These are phyloP conservation scores for Cantharis rustica DNA, from an alignment of 2,888 invertebrate species.

Conservation along the genomic window DNA sequence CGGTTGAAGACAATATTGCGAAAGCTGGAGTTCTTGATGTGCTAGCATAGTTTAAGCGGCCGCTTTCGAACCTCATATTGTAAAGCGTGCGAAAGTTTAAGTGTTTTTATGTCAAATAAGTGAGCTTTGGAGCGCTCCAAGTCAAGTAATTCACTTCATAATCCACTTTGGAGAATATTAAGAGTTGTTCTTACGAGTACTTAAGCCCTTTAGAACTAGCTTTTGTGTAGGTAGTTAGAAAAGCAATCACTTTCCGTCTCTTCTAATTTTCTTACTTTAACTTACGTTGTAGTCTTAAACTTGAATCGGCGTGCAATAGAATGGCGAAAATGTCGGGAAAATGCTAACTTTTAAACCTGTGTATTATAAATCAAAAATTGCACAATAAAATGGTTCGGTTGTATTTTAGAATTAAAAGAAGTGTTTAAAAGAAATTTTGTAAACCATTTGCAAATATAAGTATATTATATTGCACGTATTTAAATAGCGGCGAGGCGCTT, in stretches of 20 bases:
- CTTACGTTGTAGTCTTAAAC: background rate
- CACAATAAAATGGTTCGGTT: background rate
- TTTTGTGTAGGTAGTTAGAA: constrained; percentile 1
- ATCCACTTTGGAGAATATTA: constrained; percentile 15
- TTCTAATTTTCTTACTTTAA: background rate
- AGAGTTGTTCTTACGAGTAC: constrained; percentile 12
- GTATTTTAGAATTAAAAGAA: background rate
- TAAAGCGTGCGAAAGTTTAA: constrained; percentile 8
- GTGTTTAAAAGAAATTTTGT: background rate
- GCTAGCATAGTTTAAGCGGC: constrained; percentile 9
- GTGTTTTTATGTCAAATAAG: constrained; percentile 17
- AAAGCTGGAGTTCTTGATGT: constrained; percentile 14
- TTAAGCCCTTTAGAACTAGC: background rate
- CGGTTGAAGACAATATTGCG: constrained; percentile 14
- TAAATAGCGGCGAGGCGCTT: background rate
- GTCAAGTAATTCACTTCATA: constrained; percentile 17
- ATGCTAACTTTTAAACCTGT: background rate
- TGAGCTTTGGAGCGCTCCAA: constrained; percentile 8
- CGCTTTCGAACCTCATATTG: constrained; percentile 10
- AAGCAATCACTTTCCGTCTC: constrained; percentile 3
- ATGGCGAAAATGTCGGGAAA: background rate
- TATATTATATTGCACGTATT: background rate
- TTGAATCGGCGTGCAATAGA: background rate
- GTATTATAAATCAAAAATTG: background rate
- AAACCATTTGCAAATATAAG: background rate